Conservation (phyloP, 2,888 invertebrate species). For the Lamellibrachia columna region DNA sequence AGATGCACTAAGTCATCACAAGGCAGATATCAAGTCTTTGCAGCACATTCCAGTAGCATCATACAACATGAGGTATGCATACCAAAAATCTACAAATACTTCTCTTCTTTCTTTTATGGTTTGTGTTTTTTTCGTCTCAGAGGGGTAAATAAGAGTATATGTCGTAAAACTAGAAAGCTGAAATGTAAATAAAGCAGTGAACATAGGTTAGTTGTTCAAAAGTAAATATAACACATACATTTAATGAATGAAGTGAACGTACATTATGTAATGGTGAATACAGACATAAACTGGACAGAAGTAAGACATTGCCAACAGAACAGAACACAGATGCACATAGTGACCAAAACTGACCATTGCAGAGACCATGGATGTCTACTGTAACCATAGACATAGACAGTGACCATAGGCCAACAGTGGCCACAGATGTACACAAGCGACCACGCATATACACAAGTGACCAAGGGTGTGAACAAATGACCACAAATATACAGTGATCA, state of each 20-base stretch:
- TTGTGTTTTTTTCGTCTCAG: slow-evolving; percentile 16
- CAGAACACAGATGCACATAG: neutral
- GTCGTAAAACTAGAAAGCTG: slow-evolving; percentile 10
- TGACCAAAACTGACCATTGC: neutral
- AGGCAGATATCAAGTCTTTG: neutral
- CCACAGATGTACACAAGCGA: neutral
- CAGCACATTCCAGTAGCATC: neutral
- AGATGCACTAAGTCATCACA: neutral
- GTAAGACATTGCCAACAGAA: neutral
- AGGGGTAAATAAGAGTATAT: slow-evolving; percentile 16
- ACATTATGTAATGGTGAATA: neutral
- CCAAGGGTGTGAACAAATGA: too few relatives aligned
- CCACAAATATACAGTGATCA: neutral
- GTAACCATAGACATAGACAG: neutral
- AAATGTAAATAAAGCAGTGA: neutral
- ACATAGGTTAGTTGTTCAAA: neutral
- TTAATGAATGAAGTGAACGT: neutral
- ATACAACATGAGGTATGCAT: neutral
- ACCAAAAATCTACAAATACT: slow-evolving; percentile 12
- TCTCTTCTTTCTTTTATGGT: slow-evolving; percentile 16
- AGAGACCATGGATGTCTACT: neutral
- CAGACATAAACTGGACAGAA: neutral
- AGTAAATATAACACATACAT: neutral
- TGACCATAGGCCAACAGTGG: neutral
- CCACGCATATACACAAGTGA: too few relatives aligned